Conservation (phyloP, 2,888 invertebrate species). For the Parascotia fuliginaria region DNA sequence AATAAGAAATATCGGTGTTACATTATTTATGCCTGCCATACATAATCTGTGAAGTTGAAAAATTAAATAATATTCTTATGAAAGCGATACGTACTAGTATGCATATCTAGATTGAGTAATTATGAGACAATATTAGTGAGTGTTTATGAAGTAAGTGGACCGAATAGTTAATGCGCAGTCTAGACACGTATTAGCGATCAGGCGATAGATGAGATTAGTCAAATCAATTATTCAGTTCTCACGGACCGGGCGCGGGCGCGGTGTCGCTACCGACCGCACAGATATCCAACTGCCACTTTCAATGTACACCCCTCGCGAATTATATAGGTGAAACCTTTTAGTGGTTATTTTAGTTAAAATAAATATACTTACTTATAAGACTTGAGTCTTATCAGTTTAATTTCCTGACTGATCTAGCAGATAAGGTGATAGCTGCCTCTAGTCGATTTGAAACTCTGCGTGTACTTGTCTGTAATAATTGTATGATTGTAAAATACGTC, state of each 20-base stretch:
- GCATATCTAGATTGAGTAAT: neutral
- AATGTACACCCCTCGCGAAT: constrained; percentile 19
- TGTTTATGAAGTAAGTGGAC: constrained; percentile 26
- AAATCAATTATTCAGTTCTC: constrained; percentile 80
- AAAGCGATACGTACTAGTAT: too few species aligned
- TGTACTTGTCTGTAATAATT: too few species aligned
- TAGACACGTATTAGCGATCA: constrained; percentile 62
- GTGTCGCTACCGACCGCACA: constrained; percentile 40
- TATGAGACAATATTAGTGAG: constrained; percentile 10
- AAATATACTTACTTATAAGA: too few species aligned
- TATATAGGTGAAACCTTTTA: constrained; percentile 16
- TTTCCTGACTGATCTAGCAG: too few species aligned
- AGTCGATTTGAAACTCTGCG: too few species aligned
- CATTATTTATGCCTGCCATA: too few species aligned
- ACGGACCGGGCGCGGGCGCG: constrained; percentile 51
- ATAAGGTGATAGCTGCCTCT: too few species aligned
- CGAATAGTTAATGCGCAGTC: constrained; percentile 50
- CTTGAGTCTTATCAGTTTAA: too few species aligned
- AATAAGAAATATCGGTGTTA: too few species aligned
- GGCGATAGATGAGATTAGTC: constrained; percentile 72
- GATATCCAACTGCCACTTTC: constrained; percentile 31
- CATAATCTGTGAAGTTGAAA: too few species aligned
- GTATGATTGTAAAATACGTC: too few species aligned
- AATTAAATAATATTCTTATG: too few species aligned
- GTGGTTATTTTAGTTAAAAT: neutral